These are phyloP conservation scores for Oncorhynchus masou DNA, from an alignment of 2,113 vertebrate genomes.

Conservation along the genomic window DNA sequence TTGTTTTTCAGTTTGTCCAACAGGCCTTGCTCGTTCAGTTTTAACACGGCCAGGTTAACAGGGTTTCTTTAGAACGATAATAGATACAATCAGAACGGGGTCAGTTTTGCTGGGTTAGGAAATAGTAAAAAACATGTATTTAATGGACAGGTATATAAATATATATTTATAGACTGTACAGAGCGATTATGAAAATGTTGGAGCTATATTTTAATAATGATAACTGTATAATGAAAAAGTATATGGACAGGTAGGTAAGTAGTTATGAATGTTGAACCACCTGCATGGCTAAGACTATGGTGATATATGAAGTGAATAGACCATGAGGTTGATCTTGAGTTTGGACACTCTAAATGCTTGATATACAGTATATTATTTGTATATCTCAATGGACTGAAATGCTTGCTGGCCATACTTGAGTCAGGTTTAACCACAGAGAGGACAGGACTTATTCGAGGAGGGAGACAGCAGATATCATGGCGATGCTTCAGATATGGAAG, in stretches of 20 bases:
- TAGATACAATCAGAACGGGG: constrained; percentile 86
- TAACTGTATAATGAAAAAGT: too few species aligned
- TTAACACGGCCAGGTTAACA: constrained; percentile 99
- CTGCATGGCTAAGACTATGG: neutral
- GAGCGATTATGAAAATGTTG: neutral
- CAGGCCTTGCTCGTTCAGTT: constrained; percentile 99
- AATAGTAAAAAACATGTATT: neutral
- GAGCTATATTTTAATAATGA: too few species aligned
- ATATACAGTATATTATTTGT: constrained; percentile 41
- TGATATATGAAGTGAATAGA: constrained; percentile 20
- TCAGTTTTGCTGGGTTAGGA: constrained; percentile 69
- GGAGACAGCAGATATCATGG: constrained; percentile 48
- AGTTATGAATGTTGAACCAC: constrained; percentile 45
- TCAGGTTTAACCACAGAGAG: constrained; percentile 70
- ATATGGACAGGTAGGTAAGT: neutral
- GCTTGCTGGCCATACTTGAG: constrained; percentile 51
- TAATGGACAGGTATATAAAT: neutral
- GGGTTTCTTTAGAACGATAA: constrained; percentile 94
- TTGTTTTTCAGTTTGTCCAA: constrained; percentile 99
- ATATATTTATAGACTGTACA: neutral
- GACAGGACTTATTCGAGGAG: constrained; percentile 46
- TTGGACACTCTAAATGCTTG: constrained; percentile 39
- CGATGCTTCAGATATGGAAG: constrained; percentile 50
- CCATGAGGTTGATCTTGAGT: constrained; percentile 48
- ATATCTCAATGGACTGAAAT: constrained; percentile 53